Conservation (phyloP, 2,888 invertebrate genomes). For the Pemphredon lugubris region DNA sequence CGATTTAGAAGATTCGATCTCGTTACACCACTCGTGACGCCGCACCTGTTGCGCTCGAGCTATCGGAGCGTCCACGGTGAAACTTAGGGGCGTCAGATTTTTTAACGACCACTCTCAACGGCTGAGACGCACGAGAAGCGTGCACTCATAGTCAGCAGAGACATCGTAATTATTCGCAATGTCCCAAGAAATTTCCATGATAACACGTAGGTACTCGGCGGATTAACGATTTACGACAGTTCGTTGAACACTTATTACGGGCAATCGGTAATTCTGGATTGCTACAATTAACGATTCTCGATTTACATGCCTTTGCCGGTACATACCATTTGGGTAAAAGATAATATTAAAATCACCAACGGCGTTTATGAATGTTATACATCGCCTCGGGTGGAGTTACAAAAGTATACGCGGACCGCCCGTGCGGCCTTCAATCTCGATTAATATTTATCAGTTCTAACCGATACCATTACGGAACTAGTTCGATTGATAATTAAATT, state of each 20-base stretch:
- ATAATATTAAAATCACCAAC: too few species aligned
- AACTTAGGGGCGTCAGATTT: slow-evolving; percentile 35
- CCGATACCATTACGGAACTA: too few species aligned
- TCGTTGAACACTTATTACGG: slow-evolving; percentile 43
- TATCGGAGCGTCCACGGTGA: neutral
- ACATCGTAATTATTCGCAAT: slow-evolving; percentile 40
- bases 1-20: too few species aligned
- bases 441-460: too few species aligned
- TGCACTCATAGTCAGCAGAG: slow-evolving; percentile 19
- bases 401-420: too few species aligned
- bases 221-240: slow-evolving; percentile 43
- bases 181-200: slow-evolving; percentile 20
- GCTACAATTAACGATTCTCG: slow-evolving; percentile 44
- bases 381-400: too few species aligned
- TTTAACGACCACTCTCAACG: slow-evolving; percentile 1
- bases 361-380: too few species aligned
- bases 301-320: slow-evolving; percentile 16
- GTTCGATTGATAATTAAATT: too few species aligned
- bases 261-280: slow-evolving; percentile 13
- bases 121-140: slow-evolving; percentile 35
- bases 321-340: slow-evolving; percentile 22
- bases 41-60: too few species aligned
- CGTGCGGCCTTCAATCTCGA: too few species aligned
- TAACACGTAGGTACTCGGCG: slow-evolving; percentile 24
- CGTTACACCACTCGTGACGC: too few species aligned